phyloP scores from a whole-genome alignment of 2,797 vertebrate species.

The Microctenopoma steveboyesi region DNA sequence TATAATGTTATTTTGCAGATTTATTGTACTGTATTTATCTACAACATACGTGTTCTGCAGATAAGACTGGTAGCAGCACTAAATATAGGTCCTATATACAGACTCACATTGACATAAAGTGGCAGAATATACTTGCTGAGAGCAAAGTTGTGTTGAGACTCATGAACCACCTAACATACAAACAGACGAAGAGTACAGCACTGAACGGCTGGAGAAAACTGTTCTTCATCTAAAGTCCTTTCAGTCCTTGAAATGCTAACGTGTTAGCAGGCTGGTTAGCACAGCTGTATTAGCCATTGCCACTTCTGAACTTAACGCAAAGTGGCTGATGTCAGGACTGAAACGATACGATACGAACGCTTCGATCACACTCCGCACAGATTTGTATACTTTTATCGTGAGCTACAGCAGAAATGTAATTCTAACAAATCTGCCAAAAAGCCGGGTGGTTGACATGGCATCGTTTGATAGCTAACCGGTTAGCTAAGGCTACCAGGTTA shows the following conservation, averaged over 20 bases:
- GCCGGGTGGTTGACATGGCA: conserved; percentile 22
- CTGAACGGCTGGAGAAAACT: rapidly evolving
- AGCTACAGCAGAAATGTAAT: rapidly evolving
- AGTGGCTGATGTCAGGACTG: rapidly evolving
- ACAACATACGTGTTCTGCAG: no score
- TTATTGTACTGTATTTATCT: no score
- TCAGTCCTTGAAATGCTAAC: conserved; percentile 67
- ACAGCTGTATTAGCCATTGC: not conserved
- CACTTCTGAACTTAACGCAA: rapidly evolving
- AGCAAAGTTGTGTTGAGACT: no score
- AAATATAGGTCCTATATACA: no score
- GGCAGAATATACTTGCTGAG: no score
- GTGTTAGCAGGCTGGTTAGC: conserved; percentile 33
- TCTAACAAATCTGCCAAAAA: not conserved
- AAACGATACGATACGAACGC: not conserved
- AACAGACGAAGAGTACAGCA: not conserved
- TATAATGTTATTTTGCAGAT: no score
- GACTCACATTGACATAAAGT: no score
- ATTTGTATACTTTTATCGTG: rapidly evolving
- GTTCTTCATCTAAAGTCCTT: conserved; percentile 58
- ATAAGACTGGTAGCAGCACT: no score
- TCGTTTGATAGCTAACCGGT: conserved; percentile 11
- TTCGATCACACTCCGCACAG: rapidly evolving
- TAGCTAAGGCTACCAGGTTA: not conserved
- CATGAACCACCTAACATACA: no score